Evolutionary conservation across 2,113 vertebrate genomes (phyloP).

Genomic region (Leuciscus idus): DNA sequence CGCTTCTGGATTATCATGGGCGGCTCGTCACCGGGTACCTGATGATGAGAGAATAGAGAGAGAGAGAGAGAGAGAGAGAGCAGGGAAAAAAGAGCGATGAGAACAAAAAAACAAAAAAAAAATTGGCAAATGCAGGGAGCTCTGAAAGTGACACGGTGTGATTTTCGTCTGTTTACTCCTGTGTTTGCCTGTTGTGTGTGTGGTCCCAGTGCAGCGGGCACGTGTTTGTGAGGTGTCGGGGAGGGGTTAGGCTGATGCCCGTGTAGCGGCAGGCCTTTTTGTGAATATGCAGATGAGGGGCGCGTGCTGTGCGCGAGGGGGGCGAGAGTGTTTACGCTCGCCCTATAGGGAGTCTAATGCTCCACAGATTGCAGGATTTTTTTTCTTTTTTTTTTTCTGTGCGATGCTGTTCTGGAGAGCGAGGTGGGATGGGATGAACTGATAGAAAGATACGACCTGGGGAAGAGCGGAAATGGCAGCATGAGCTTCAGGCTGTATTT

Average conservation of each 20-base stretch:
- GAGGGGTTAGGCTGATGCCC: conserved; percentile 72
- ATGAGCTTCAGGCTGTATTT: conserved; percentile 77
- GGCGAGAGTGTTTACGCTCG: conserved; percentile 82
- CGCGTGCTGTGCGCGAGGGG: conserved; percentile 73
- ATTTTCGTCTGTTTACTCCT: conserved; percentile 62
- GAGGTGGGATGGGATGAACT: conserved; percentile 51
- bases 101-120: conserved; percentile 59
- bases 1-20: conserved; percentile 79
- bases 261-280: conserved; percentile 73
- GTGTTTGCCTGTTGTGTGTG: conserved; percentile 39
- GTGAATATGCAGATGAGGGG: conserved; percentile 81
- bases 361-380: conserved; percentile 79
- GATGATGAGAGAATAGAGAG: conserved; percentile 80
- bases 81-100: conserved; percentile 52
- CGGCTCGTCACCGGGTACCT: conserved; percentile 81
- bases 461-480: conserved; percentile 47
- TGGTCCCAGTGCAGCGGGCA: conserved; percentile 61
- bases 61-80: conserved; percentile 47
- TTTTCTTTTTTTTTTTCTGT: conserved; percentile 55
- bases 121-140: conserved; percentile 68
- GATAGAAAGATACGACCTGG: conserved; percentile 38
- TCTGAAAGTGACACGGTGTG: conserved; percentile 59
- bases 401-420: conserved; percentile 77
- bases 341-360: conserved; percentile 78
- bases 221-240: conserved; percentile 75